Conservation (phyloP, 2,888 invertebrate species). For the Acanthosepion esculentum region DNA sequence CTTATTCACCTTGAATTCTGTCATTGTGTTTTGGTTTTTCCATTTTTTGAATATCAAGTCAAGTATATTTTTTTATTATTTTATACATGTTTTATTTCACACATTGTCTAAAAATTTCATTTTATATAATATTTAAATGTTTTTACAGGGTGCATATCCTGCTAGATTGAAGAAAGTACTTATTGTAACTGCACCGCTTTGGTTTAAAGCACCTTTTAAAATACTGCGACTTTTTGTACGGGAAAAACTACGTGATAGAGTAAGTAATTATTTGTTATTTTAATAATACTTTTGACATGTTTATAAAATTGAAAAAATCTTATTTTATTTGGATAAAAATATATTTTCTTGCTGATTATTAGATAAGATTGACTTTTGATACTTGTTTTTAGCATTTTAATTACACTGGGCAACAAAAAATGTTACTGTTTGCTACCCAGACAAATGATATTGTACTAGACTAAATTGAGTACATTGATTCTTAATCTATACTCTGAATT, state of each 20-base stretch:
- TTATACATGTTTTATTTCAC: background rate
- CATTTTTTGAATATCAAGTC: background rate
- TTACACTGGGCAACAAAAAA: background rate
- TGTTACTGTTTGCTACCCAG: too few species aligned
- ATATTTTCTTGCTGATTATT: background rate
- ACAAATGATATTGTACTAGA: too few species aligned
- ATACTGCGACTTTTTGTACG: slow-evolving; percentile 94
- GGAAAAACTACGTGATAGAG: slow-evolving; percentile 95
- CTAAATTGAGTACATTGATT: too few species aligned
- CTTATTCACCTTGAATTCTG: too few species aligned
- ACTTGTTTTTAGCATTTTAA: background rate
- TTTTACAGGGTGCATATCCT: slow-evolving; percentile 92
- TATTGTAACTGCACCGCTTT: slow-evolving; percentile 94
- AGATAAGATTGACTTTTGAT: background rate
- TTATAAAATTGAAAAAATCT: background rate
- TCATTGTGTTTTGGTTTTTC: too few species aligned
- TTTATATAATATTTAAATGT: background rate
- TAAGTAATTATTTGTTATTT: slow-evolving; percentile 61
- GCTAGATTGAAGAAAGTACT: slow-evolving; percentile 96
- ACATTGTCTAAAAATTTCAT: background rate
- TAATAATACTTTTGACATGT: background rate
- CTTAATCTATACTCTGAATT: too few species aligned
- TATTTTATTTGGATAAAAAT: background rate
- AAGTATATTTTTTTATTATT: background rate
- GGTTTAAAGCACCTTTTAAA: slow-evolving; percentile 98